Base-by-base conservation (phyloP, 2,888 invertebrate species). In the Coecobrya sp. region DNA sequence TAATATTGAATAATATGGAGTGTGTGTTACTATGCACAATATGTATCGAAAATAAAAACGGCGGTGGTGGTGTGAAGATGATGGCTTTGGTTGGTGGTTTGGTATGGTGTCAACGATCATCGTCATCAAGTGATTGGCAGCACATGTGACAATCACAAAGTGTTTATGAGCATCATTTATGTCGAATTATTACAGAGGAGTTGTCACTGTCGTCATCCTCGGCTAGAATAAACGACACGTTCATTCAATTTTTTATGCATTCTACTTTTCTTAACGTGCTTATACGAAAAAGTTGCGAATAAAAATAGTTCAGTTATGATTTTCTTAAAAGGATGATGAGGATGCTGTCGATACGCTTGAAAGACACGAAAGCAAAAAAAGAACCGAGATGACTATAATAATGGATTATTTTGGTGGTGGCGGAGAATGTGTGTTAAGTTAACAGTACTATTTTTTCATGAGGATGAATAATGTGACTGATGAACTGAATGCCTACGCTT, bases 131-230 rank as follows among this genome's bases (percentile, higher is more conserved):
- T 68, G 88, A 81, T 81, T 88, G 88, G 88, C 81, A 87, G 73
- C 82, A 86, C 86, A 79, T 88, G 88, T 79, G 88, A 88, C 88
- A 89, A 81, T 89, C 81, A 30, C 81, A 81, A 81, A 81, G 81
- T 89, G 68, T 82, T 89, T 89, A 68, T 81, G 88, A 52, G 81
- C 11, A 13, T 81, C 81, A 81, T 81, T 81, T 81, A 81, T 81
- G 81, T 81, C 81, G 30, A 81, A 81, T 81, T 55, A 30, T 81
- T 79, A 79, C 49, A 79, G 79, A 79, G 79, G 79, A 79, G 79
- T 79, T 79, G 79, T 79, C 79, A 79, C 79, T 49, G 49, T 79
- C 49, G 79, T 70, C 70, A 70, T 36, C 42, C 42, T 5, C 19
- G 19, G 13, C 49, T 22, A 36, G 2, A 79, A 79, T 79, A 79